These are phyloP conservation scores for Bombus superbus DNA, from an alignment of 1,140 invertebrate species.

Conservation along the genomic window DNA sequence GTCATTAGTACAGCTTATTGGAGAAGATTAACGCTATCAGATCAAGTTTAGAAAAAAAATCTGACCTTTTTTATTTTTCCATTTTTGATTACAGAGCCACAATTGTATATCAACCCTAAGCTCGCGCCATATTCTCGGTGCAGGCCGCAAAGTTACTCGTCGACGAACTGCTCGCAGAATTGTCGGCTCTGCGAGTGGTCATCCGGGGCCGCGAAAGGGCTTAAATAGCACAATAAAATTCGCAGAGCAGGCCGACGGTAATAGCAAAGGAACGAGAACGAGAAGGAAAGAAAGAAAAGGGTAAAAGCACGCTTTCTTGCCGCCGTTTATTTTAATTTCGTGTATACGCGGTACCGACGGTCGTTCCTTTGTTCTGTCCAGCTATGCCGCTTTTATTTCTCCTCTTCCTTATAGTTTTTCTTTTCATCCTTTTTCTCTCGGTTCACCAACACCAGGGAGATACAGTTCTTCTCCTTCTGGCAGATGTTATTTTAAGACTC, in stretches of 20 bases:
- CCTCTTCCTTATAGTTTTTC: conserved; percentile 55
- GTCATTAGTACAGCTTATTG: not conserved
- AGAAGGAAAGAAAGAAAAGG: conserved; percentile 1
- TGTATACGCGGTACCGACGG: conserved; percentile 66
- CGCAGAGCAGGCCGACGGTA: conserved; percentile 46
- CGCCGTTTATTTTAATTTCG: conserved; percentile 82
- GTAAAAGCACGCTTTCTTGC: conserved; percentile 73
- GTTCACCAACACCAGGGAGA: not conserved
- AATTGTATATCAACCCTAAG: not conserved
- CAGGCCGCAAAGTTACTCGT: not conserved
- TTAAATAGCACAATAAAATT: conserved; percentile 79
- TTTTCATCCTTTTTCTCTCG: conserved; percentile 25
- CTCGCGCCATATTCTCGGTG: not conserved
- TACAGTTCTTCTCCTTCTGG: not conserved
- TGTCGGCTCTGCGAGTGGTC: conserved; percentile 30
- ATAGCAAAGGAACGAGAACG: conserved; percentile 21
- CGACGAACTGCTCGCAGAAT: not conserved
- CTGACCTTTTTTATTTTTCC: too few species aligned
- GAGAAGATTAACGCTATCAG: too few species aligned
- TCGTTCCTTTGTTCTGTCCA: conserved; percentile 73
- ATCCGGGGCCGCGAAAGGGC: conserved; percentile 70
- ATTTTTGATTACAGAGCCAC: too few species aligned
- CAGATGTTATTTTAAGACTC: conserved; percentile 47
- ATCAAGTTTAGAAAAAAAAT: too few species aligned
- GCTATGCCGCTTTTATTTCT: conserved; percentile 61